Conservation (phyloP, 2,797 vertebrate species). For the Falco cherrug region DNA sequence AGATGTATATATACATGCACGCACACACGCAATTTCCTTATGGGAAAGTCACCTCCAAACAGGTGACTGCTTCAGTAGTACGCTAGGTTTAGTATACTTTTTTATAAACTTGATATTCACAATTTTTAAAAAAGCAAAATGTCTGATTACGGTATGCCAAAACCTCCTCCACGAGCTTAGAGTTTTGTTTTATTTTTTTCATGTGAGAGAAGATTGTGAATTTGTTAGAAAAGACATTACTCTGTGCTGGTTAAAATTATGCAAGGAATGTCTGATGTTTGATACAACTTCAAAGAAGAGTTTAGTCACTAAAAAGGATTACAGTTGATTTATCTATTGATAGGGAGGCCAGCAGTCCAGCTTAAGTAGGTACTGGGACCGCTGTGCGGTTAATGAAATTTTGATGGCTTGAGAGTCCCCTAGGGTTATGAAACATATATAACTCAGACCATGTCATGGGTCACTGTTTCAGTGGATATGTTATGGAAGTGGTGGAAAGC, state of each 20-base stretch:
- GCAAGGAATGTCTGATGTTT: conserved; percentile 20
- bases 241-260: conserved; percentile 45
- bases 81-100: background rate
- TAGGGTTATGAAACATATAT: conserved; percentile 8
- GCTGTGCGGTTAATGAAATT: conserved; percentile 72
- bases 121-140: background rate
- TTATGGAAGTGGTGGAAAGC: conserved; percentile 32
- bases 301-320: conserved; percentile 65
- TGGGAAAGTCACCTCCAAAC: background rate
- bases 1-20: background rate
- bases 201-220: background rate
- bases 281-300: conserved; percentile 53
- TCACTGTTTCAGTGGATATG: background rate
- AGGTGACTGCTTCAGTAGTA: background rate
- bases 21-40: background rate
- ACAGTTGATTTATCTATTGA: conserved; percentile 72
- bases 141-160: background rate
- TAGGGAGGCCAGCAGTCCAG: conserved; percentile 60
- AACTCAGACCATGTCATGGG: background rate
- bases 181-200: background rate
- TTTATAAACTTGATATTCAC: background rate
- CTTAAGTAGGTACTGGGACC: conserved; percentile 42
- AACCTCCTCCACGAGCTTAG: background rate
- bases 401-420: conserved; percentile 52
- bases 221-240: background rate